Evolutionary conservation across 2,113 vertebrate species (phyloP).

Genomic region (Lagopus muta): DNA sequence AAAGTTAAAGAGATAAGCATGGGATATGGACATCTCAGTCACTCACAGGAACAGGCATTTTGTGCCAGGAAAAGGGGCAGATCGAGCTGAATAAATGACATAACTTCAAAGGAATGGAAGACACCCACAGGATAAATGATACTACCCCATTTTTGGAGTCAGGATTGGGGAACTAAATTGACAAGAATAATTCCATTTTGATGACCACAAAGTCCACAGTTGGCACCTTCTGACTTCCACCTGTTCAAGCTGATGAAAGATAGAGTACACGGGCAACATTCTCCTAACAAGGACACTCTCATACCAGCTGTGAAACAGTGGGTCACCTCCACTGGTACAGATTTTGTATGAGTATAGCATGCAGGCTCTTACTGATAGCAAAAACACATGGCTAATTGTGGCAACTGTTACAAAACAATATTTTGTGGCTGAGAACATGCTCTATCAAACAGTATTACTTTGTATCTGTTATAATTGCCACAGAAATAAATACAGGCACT

Average conservation of each 20-base stretch:
- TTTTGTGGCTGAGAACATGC: background rate
- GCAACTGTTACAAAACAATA: background rate
- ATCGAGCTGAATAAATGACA: background rate
- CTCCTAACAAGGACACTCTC: no score
- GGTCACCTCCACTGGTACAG: no score
- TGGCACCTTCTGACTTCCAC: no score
- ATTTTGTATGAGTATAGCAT: no score
- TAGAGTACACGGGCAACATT: no score
- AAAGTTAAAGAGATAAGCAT: background rate
- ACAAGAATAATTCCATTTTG: conserved; percentile 1
- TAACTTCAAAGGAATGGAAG: background rate
- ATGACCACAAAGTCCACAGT: background rate
- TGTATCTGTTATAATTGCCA: background rate
- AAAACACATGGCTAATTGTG: background rate
- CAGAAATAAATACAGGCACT: no score
- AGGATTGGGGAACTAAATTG: background rate
- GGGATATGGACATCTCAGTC: background rate
- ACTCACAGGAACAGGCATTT: background rate
- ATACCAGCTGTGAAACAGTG: no score
- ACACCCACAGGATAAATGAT: background rate
- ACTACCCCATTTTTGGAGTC: background rate
- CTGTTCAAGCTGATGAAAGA: no score
- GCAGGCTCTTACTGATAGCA: no score
- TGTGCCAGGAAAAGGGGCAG: background rate
- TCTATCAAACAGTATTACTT: no score